Base-by-base conservation (phyloP, 1,140 invertebrate species). In the Acromyrmex charruanus region DNA sequence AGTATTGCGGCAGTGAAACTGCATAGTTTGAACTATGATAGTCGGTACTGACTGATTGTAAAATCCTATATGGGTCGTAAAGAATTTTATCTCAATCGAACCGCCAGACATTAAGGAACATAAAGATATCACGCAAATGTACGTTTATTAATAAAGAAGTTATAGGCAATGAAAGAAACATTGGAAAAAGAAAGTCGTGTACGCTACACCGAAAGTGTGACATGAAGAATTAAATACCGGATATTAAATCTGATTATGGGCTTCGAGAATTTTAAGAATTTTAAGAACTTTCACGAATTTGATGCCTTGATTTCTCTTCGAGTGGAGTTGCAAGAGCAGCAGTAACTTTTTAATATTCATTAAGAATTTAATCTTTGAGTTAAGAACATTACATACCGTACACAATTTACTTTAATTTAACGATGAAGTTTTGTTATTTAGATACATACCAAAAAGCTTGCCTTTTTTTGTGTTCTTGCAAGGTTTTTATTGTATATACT, bases 401-500 rank as follows among this genome's bases (percentile, higher is more conserved):
- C n/a, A 25, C 16, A n/a, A 14, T 77, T 7, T 9, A 21, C 6
- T 74, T 74, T 59, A 74, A 35, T 28, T 39, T 16, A 77, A 77
- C 21, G 39, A 59, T n/a, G 7, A 44, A 28, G 25, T 77, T 49
- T 65, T 28, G 39, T 63, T 9, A 61, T 49, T 28, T 44, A 49
- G 21, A 63, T 77, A 18, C 9, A 63, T 4, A 14, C 0, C 58
- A 14, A 16, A 25, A n/a, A 61, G 5, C 12, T 65, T 21, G 39
- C 3, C 21, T n/a, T 61, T 77, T 25, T 49, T 44, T 14, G 16
- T 18, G 16, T 77, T 65, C 12, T 9, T 31, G 5, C 58, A 63
- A 63, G 10, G 12, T 25, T 77, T 74, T 77, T 63, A 39, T 39
- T 77, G 58, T 39, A 77, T 44, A 53, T 63, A 53, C 35, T 65